Percentiles rank a stretch among this genome's conserved stretches.
Conservation (phyloP, 2,888 invertebrate species). For the Sphaeridia pumilis region DNA sequence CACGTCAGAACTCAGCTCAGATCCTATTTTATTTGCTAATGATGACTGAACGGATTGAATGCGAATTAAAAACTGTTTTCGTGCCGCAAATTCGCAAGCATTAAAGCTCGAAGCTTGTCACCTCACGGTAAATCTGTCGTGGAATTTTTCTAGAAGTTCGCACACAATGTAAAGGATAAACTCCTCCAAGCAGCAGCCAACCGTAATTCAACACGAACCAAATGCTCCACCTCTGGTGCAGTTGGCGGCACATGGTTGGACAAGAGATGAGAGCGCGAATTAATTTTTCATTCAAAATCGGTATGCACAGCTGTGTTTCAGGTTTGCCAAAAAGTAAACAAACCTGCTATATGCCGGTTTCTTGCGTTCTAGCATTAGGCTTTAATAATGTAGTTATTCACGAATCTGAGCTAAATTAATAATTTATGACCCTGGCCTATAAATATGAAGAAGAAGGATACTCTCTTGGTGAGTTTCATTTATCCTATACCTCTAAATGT, state of each 20-base stretch:
- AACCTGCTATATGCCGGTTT: too few relatives aligned
- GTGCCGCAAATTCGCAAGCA: background rate
- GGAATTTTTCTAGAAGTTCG: conserved; percentile 4
- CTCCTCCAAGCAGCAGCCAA: conserved; percentile 6
- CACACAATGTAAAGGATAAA: conserved; percentile 1
- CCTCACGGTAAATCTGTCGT: background rate
- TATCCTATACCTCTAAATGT: background rate
- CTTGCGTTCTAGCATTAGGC: too few relatives aligned
- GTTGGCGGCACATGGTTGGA: conserved; percentile 19
- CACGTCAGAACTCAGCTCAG: too few relatives aligned
- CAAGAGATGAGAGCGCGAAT: background rate
- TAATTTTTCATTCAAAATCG: background rate
- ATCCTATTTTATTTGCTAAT: too few relatives aligned
- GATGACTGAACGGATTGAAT: too few relatives aligned
- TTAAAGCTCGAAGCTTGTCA: background rate
- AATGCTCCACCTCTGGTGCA: conserved; percentile 18
- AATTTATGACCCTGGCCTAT: too few relatives aligned
- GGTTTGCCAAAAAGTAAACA: background rate
- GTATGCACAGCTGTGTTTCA: background rate
- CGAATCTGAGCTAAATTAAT: too few relatives aligned
- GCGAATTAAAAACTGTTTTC: background rate
- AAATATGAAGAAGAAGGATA: background rate
- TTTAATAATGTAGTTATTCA: too few relatives aligned
- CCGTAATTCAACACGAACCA: conserved; percentile 20
- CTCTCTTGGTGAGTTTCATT: background rate